Evolutionary conservation across 2,888 invertebrate genomes (phyloP).

Genomic region (Caenorhabditis parvicauda): DNA sequence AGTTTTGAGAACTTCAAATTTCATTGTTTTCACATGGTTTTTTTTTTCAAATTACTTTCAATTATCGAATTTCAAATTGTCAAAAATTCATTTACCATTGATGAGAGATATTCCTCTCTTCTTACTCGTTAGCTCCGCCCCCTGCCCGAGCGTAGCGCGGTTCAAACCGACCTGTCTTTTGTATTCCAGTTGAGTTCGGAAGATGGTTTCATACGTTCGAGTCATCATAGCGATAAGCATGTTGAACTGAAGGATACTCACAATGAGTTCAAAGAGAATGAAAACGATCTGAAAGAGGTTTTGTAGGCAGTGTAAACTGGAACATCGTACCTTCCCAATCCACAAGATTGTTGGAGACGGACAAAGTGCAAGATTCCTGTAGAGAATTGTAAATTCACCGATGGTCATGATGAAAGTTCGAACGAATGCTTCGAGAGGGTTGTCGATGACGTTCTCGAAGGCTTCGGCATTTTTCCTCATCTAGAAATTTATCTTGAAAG

Average conservation of each 20-base stretch:
- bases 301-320: neutral
- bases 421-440: conserved; percentile 65
- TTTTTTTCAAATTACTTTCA: too few relatives aligned
- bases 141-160: too few relatives aligned
- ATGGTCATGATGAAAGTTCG: conserved; percentile 98
- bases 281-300: conserved; percentile 70
- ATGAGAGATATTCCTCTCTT: too few relatives aligned
- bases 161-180: conserved; percentile 71
- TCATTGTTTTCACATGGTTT: too few relatives aligned
- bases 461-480: conserved; percentile 22
- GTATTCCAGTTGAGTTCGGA: conserved; percentile 95
- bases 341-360: conserved; percentile 27
- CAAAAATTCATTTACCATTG: too few relatives aligned
- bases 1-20: too few relatives aligned
- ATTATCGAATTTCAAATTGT: too few relatives aligned
- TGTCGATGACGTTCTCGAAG: conserved; percentile 27
- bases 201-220: conserved; percentile 92
- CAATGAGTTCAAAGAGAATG: conserved; percentile 94
- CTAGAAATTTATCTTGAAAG: too few relatives aligned
- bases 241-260: conserved; percentile 88
- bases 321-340: conserved; percentile 44
- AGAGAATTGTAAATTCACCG: conserved; percentile 67
- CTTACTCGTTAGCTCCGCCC: too few relatives aligned
- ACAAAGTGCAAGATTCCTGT: conserved; percentile 35
- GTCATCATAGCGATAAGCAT: conserved; percentile 98